Base-by-base conservation (phyloP, 2,797 vertebrate genomes). In the Esox masquinongy region DNA sequence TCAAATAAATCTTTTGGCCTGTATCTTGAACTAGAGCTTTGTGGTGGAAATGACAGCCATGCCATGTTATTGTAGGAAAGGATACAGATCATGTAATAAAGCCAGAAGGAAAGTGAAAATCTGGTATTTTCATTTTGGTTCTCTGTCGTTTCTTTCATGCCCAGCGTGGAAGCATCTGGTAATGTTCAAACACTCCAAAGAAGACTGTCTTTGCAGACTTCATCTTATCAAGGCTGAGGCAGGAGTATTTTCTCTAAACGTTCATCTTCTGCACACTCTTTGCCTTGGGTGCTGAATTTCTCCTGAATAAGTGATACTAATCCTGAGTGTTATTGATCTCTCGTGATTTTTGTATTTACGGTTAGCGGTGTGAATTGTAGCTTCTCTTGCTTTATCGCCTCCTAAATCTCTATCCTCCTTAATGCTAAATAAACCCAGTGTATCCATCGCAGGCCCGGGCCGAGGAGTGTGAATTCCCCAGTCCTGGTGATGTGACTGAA, bases 61-160 rank as follows among this genome's bases (percentile, higher is more conserved):
- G 63, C 68, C 2, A 12, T 81, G 81, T 82, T 85, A 84, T 83
- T 90, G 51, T 68, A 78, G 78, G 79, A 73, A 61, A 87, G 78
- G 83, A 69, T 74, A 31, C 26, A 82, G 76, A 77, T 83, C 77
- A 74, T 9, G 24, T 47, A 59, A 77, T 79, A 75, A 63, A 87
- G 89, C 90, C 88, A 90, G 87, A 90, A 85, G 87, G 83, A 82
- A 88, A 76, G 70, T 84, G 76, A 81, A 84, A 84, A 72, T 83
- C 81, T 89, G 90, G 85, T 79, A 68, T 87, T 85, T 83, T 89
- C 74, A 75, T 87, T 88, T 88, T 72, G 78, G 76, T 78, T 86
- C 83, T 81, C 70, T 75, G 56, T 78, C 17, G 47, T 85, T 86
- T 86, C 59, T 76, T 72, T 53, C 70, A 75, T 77, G 70, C 51